Percentiles rank a stretch among this genome's conserved stretches.
Evolutionary conservation across 2,888 invertebrate genomes (phyloP).

Genomic region (Meliscaeva auricollis): DNA sequence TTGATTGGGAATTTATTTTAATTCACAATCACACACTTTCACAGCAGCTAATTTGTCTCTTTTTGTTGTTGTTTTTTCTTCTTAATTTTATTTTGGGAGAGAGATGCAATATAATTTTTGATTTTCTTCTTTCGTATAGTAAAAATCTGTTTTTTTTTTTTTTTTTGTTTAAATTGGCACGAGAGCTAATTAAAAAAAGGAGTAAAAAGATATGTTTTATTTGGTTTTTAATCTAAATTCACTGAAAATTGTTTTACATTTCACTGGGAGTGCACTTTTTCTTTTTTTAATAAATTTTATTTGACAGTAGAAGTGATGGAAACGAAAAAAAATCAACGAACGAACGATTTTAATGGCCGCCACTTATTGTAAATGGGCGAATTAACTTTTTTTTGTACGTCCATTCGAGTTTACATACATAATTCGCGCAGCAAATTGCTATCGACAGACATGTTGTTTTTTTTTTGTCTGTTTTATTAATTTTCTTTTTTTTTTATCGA

Average conservation of each 20-base stretch:
- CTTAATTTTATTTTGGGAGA: conserved; percentile 20
- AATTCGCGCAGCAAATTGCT: conserved; percentile 49
- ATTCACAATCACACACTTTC: conserved; percentile 39
- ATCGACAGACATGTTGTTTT: conserved; percentile 44
- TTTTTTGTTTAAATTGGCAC: conserved; percentile 60
- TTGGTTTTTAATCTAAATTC: conserved; percentile 31
- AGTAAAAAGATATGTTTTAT: conserved; percentile 27
- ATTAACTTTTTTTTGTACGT: conserved; percentile 42
- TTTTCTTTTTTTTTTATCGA: conserved; percentile 39
- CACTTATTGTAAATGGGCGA: conserved; percentile 76
- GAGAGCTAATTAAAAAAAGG: conserved; percentile 38
- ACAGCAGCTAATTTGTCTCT: conserved; percentile 18
- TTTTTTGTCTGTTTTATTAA: neutral
- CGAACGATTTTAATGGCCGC: conserved; percentile 73
- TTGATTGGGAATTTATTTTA: conserved; percentile 43
- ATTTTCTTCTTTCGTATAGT: conserved; percentile 10
- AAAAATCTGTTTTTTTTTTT: neutral
- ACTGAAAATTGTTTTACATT: conserved; percentile 6
- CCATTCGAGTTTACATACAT: conserved; percentile 53
- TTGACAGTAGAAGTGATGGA: conserved; percentile 45
- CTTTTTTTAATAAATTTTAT: conserved; percentile 7
- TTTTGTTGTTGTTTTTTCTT: neutral
- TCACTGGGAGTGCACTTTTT: conserved; percentile 30
- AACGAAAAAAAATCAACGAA: conserved; percentile 27
- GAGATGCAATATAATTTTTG: conserved; percentile 18